Evolutionary conservation across 2,113 vertebrate genomes (phyloP), one percentile per base, ranked within the genome.

Genomic region (Melierax canorus): DNA sequence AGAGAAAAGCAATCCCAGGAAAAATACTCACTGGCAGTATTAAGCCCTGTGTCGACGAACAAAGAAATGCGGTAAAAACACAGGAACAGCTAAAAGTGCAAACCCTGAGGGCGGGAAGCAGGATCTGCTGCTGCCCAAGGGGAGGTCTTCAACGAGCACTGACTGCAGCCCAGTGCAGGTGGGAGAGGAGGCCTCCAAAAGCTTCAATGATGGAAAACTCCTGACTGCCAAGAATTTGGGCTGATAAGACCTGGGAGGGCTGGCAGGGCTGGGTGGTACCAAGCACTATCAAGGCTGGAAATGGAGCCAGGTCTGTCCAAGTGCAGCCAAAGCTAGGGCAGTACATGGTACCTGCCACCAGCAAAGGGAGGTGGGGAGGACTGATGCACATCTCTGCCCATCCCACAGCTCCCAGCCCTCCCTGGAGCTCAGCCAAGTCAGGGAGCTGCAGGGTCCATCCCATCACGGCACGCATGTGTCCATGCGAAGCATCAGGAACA

Each of bases 391-490:
- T 43, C 50, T 43, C 43, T 68, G 39, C n/a, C 26, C 15, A 12
- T 8, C 34, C 73, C 30, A 30, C 39, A 5, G 24, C 26, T 53
- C 43, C 30, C 51, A 80, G 34, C 36, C 9, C 16, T 12, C 34
- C 34, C 45, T 4, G 8, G 64, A 73, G 36, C 63, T 66, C 24
- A 5, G 43, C 45, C n/a, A 75, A 58, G 68, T 41, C 34, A 16
- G 6, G 46, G 23, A 53, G 10, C 51, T 48, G 30, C 79, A 74
- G 45, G 15, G 23, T 75, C 62, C 66, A 58, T 60, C 67, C 34
- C 68, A 46, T 6, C 34, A 23, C 0, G 0, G 34, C 41, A 30
- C 0, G 0, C 34, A 29, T 1, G 0, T 2, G 4, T 7, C 50
- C 5, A 0, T 0, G 7, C 48, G 43, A 71, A 63, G 51, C 36